phyloP scores from a whole-genome alignment of 2,888 invertebrate genomes.

The Caenorhabditis plicata region DNA sequence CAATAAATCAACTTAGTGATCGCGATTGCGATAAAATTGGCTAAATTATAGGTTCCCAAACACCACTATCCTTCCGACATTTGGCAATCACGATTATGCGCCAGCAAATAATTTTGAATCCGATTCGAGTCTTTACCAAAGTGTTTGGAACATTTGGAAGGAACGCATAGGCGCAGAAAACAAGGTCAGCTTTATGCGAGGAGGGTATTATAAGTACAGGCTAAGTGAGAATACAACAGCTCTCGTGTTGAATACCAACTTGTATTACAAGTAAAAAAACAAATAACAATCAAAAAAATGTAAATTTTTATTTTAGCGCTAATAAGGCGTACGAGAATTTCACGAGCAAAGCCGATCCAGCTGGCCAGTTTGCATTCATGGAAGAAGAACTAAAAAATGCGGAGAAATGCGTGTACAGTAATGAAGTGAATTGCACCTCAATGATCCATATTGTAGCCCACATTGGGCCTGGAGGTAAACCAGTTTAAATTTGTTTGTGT shows the following conservation, averaged over 20 bases:
- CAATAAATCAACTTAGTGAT: not conserved
- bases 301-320: slow-evolving; percentile 22
- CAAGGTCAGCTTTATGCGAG: slow-evolving; percentile 51
- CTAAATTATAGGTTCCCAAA: slow-evolving; percentile 32
- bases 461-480: slow-evolving; percentile 58
- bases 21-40: not conserved
- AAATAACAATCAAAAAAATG: not conserved
- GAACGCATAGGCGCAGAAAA: slow-evolving; percentile 44
- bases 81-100: slow-evolving; percentile 62
- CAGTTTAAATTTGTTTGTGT: not conserved
- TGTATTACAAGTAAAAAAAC: slow-evolving; percentile 50
- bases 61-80: slow-evolving; percentile 50
- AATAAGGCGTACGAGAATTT: slow-evolving; percentile 49
- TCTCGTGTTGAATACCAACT: slow-evolving; percentile 60
- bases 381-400: slow-evolving; percentile 44
- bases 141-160: slow-evolving; percentile 50
- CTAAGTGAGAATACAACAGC: slow-evolving; percentile 38
- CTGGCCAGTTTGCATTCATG: slow-evolving; percentile 59
- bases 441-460: slow-evolving; percentile 60
- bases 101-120: slow-evolving; percentile 54
- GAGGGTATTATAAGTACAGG: slow-evolving; percentile 56
- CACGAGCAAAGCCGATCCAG: slow-evolving; percentile 51
- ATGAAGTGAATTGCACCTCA: slow-evolving; percentile 22
- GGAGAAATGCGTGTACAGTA: slow-evolving; percentile 19
- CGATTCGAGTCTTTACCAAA: slow-evolving; percentile 34